Evolutionary conservation across 2,888 invertebrate species (phyloP).

Genomic region (Platycnemis pennipes): DNA sequence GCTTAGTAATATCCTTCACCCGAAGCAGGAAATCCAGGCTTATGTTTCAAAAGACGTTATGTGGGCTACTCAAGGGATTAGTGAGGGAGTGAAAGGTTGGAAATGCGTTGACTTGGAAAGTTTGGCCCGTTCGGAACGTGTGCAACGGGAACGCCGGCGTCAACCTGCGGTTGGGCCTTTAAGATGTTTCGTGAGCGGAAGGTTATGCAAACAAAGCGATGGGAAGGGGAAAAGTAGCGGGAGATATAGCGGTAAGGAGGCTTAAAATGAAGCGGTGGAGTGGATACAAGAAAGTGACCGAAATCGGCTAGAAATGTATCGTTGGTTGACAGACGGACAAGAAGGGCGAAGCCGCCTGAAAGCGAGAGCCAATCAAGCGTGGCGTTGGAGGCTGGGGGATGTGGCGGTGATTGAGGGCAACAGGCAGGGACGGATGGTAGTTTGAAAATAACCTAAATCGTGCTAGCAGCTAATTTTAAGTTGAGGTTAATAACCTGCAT

Average conservation of each 20-base stretch:
- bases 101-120: not conserved
- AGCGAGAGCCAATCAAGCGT: not conserved
- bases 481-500: not conserved
- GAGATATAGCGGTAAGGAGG: not conserved
- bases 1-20: not conserved
- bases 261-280: not conserved
- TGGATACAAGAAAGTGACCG: not conserved
- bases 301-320: not conserved
- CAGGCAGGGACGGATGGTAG: not conserved
- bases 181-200: not conserved
- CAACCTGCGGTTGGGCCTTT: not conserved
- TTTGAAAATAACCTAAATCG: not conserved
- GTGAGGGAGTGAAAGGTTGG: not conserved
- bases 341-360: not conserved
- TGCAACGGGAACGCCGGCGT: constrained; percentile 20
- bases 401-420: not conserved
- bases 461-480: not conserved
- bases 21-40: not conserved
- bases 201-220: not conserved
- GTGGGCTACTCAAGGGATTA: not conserved
- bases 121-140: not conserved
- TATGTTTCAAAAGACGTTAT: not conserved
- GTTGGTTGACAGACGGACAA: not conserved
- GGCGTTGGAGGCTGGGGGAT: not conserved
- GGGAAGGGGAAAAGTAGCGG: not conserved